Conservation (phyloP, 2,113 vertebrate species). For the Tylochromis polylepis region DNA sequence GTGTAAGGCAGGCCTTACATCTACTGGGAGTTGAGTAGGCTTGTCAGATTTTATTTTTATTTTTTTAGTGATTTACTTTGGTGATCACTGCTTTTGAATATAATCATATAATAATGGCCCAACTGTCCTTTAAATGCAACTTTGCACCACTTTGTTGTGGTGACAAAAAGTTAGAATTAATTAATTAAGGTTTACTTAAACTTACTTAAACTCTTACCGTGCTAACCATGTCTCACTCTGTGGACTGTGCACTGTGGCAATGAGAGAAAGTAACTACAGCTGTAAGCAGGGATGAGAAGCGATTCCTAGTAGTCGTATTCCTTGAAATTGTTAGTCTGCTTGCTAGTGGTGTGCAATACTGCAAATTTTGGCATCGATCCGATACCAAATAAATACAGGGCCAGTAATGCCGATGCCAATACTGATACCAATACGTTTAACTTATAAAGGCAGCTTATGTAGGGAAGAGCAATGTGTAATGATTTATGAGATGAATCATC, state of each 20-base stretch:
- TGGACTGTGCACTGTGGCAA: background rate
- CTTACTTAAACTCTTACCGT: background rate
- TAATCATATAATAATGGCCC: rapidly evolving
- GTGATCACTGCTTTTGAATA: background rate
- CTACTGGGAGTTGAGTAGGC: background rate
- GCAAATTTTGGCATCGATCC: background rate
- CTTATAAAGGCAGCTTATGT: background rate
- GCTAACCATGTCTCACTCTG: rapidly evolving
- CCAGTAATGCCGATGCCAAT: rapidly evolving
- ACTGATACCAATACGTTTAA: background rate
- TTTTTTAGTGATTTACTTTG: rapidly evolving
- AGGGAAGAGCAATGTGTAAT: background rate
- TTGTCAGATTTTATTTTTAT: background rate
- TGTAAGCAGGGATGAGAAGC: background rate
- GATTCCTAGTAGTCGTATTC: background rate
- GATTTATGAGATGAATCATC: background rate
- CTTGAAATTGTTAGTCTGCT: background rate
- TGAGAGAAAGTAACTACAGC: background rate
- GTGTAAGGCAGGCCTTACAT: background rate
- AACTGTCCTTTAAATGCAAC: background rate
- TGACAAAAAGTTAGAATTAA: background rate
- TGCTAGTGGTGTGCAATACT: background rate
- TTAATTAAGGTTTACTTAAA: background rate
- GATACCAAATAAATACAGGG: background rate
- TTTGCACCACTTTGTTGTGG: background rate